Evolutionary conservation across 2,113 vertebrate genomes (phyloP), one percentile per base, ranked within the genome.

Genomic region (Lepus americanus): DNA sequence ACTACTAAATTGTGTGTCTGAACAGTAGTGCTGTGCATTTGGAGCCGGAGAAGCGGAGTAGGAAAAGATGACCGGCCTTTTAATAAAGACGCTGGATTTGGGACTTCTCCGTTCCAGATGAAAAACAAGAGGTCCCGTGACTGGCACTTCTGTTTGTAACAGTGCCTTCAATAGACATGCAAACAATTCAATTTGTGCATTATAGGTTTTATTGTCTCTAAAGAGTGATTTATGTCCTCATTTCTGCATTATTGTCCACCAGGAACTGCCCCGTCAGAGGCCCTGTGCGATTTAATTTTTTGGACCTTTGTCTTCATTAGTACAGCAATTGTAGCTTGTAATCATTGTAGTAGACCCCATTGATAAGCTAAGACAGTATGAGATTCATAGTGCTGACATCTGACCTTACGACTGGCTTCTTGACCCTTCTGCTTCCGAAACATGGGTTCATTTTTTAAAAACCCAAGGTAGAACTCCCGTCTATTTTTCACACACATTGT

Each of bases 221-320:
- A 98, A 97, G 96, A 95, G 97, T 98, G 98, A 98, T 98, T 98
- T 98, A 99, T 98, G 97, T 95, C 95, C 95, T 97, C 98, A 98
- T 96, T 97, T 97, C 88, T 97, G 88, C 96, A 97, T 98, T 98
- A 97, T 96, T 96, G 97, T 98, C 97, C 94, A 94, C 94, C 92
- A 98, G 97, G 96, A 92, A 97, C 95, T 98, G 98, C 95, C 97
- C 97, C 29, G 98, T 98, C 98, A 98, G 98, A 91, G 88, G 79
- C 87, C 87, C 86, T 97, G 97, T 94, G 92, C 97, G 96, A 95
- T 97, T 95, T 98, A 96, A 97, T 97, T 98, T 98, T 98, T 98
- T 98, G 99, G 98, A 97, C 97, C 98, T 99, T 99, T 84, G 95
- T 99, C 99, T 99, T 99, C 99, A 99, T 99, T 99, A 99, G 98